These are phyloP conservation scores for Schlechtendalia chinensis DNA, from an alignment of 1,140 invertebrate genomes.

Conservation along the genomic window DNA sequence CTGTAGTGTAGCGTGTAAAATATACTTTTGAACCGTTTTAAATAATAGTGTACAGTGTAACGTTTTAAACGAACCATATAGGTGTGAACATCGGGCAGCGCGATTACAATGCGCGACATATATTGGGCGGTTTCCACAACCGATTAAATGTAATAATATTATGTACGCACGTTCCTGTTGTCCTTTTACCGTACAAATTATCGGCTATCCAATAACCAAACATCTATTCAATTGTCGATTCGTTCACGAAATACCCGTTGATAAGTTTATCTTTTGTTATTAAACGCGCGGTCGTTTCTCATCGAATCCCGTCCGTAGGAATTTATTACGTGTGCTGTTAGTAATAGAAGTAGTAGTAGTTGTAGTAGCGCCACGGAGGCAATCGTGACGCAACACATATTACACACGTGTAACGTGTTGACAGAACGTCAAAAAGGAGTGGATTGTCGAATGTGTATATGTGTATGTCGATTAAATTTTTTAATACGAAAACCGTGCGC, in stretches of 20 bases:
- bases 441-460: no score
- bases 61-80: conserved; percentile 37
- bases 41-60: conserved; percentile 10
- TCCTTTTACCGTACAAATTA: not conserved
- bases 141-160: no score
- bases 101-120: conserved; percentile 4
- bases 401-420: not conserved
- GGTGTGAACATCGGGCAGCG: conserved; percentile 28
- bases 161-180: not conserved
- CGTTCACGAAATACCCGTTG: not conserved
- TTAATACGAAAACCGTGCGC: no score
- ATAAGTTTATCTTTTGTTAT: not conserved
- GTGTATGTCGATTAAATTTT: no score
- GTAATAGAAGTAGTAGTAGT: no score
- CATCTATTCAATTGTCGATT: not conserved
- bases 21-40: no score
- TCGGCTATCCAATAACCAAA: not conserved
- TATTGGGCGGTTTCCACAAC: conserved; percentile 13
- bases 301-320: no score
- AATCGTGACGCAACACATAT: not conserved
- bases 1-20: no score
- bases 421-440: not conserved
- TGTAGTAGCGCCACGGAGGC: not conserved
- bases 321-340: no score
- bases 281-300: not conserved